Base-by-base conservation (phyloP, 2,797 vertebrate genomes). In the Rhinophrynus dorsalis region DNA sequence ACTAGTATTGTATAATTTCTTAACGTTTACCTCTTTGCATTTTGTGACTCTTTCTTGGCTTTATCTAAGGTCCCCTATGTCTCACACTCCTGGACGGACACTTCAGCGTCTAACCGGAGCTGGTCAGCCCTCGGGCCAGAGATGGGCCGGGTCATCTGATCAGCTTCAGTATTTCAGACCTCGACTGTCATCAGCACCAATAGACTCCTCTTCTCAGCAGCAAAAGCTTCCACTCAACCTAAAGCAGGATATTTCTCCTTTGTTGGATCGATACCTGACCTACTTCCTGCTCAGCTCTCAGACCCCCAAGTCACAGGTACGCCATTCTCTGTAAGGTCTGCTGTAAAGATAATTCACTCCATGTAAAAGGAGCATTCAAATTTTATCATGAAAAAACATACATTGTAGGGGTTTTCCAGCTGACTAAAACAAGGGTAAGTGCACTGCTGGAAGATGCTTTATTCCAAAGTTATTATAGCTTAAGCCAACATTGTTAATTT, bases 241-340 rank as follows among this genome's bases (percentile, higher is more conserved):
- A 23, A 64, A 64, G 20, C 68, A 71, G 51, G 56, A 65, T 10
- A 7, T 42, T 10, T 58, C 68, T 42, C 68, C 68, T 9, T 64
- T 82, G 73, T 76, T 88, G 52, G 91, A 91, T 38, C 86, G 90
- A 45, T 95, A 96, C 80, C 69, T 95, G 84, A 93, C 96, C 74
- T 93, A 96, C 38, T 86, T 97, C 79, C 91, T 97, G 67, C 78
- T 88, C 17, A 75, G 90, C 2, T 90, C 91, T 0, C 86, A 88
- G 51, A 79, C 92, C 4, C 82, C 86, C 52, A 58, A 40, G 18
- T 48, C 68, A 37, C 68, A 64, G 50, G 59, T 71, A 7, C 5
- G 59, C 8, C 3, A 6, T n/a, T 21, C 40, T 6, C 15, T 38
- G 35, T n/a, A n/a, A n/a, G n/a, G n/a, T n/a, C n/a, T n/a, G n/a